These are phyloP conservation scores for Cotesia chilonis DNA, from an alignment of 1,140 invertebrate species.

Conservation along the genomic window DNA sequence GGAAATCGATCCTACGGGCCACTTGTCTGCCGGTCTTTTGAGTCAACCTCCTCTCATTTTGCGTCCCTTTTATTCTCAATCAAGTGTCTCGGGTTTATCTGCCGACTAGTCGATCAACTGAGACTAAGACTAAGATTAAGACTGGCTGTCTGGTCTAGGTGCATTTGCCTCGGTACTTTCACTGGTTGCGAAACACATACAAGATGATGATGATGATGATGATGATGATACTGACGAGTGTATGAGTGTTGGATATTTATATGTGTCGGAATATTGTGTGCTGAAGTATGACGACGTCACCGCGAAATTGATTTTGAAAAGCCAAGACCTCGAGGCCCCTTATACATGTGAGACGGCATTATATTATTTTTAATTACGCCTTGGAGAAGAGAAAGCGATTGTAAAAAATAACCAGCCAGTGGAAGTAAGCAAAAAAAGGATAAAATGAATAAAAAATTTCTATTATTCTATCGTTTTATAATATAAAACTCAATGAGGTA, in stretches of 20 bases:
- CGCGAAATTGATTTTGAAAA: constrained; percentile 24
- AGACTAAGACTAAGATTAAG: too few species aligned
- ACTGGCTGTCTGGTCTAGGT: not conserved
- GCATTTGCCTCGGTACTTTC: constrained; percentile 13
- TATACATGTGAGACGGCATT: not conserved
- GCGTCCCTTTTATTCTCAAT: not conserved
- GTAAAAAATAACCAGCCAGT: too few species aligned
- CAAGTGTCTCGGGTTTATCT: not conserved
- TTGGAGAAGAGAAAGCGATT: not conserved
- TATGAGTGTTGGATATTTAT: not conserved
- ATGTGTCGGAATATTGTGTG: not conserved
- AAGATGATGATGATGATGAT: not conserved
- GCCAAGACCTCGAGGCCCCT: constrained; percentile 3
- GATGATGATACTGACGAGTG: not conserved
- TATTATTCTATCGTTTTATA: too few species aligned
- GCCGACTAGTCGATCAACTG: not conserved
- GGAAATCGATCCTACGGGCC: constrained; percentile 23
- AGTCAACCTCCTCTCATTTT: not conserved
- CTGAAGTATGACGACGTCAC: not conserved
- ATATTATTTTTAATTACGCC: constrained; percentile 25
- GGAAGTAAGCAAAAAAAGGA: too few species aligned
- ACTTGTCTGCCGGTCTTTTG: constrained; percentile 8
- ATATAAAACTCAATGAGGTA: too few species aligned
- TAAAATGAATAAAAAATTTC: too few species aligned
- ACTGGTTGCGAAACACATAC: constrained; percentile 4